Conservation (phyloP, 2,797 vertebrate genomes). For the Pithecia hirsuta region DNA sequence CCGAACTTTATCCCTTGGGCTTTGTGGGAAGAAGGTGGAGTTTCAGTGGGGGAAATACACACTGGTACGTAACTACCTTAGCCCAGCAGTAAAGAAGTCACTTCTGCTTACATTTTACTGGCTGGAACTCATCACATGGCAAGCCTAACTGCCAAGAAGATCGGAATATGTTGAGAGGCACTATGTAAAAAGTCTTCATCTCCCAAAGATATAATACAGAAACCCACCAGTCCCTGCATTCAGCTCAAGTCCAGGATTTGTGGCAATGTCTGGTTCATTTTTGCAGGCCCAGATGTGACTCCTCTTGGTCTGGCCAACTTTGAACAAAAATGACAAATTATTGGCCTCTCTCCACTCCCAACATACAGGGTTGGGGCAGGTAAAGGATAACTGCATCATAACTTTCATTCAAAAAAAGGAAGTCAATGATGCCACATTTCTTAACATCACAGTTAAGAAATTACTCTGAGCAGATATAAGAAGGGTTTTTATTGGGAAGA, state of each 20-base stretch:
- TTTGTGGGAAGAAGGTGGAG: neutral
- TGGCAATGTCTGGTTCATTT: neutral
- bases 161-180: rapidly evolving
- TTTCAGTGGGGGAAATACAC: neutral
- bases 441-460: neutral
- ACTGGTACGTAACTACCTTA: neutral
- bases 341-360: neutral
- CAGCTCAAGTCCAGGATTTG: neutral
- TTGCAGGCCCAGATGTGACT: neutral
- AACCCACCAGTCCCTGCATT: neutral
- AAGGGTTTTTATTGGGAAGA: neutral
- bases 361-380: neutral
- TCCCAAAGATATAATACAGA: too few species aligned
- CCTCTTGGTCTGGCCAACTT: neutral
- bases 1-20: neutral
- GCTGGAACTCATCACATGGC: neutral
- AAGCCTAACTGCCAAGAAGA: neutral
- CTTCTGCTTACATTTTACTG: neutral
- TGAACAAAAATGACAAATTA: neutral
- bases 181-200: neutral
- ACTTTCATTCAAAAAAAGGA: neutral
- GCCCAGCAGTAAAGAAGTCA: too few species aligned
- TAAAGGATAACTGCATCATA: neutral
- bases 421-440: neutral
- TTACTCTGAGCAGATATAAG: neutral